Base-by-base conservation (phyloP, 2,888 invertebrate genomes). In the Nowickia ferox region DNA sequence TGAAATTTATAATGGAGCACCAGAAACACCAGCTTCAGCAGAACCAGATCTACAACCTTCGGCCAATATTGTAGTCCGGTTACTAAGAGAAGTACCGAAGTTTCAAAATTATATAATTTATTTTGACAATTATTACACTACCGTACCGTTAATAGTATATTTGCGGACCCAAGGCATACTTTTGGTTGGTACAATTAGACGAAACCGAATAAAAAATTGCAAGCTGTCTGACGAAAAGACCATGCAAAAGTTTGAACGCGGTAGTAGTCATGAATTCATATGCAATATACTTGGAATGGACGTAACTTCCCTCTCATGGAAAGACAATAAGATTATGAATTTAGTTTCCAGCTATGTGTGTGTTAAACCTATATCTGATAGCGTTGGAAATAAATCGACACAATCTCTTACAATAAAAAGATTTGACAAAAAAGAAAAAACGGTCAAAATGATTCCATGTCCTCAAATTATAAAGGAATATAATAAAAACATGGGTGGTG, bases 1-100 rank as follows among this genome's bases (percentile, higher is more conserved):
- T 74, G 87, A 88, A 57, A 80, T 87, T 15, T 88, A 87, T 66
- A 72, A 82, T 55, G 87, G 87, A 53, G 59, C 78, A 66, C 84
- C 82, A 19, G 22, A 53, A 53, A 53, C 53, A 19, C 11, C 53
- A 53, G 61, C 68, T 87, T 17, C 53, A 19, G 10, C 38, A 38
- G 38, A 57, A n/a, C 42, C 46, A 59, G 38, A 72, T 59, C 8
- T 61, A 72, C 30, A 30, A 30, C 30, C 30, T 30, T 30, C 30
- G 0, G 2, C 30, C 30, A 30, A 30, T 30, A 30, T 30, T 30
- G 30, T 30, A 30, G 30, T 30, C 30, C 30, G 30, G 30, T 30
- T 30, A 30, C 30, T 30, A 30, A 30, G 30, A 30, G 30, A 30
- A 3, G 30, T 30, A 4, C 30, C 30, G 30, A 30, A 30, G 30